Evolutionary conservation across 2,888 invertebrate species (phyloP), one percentile per base, ranked within the genome.

Genomic region (Agrotis puta): DNA sequence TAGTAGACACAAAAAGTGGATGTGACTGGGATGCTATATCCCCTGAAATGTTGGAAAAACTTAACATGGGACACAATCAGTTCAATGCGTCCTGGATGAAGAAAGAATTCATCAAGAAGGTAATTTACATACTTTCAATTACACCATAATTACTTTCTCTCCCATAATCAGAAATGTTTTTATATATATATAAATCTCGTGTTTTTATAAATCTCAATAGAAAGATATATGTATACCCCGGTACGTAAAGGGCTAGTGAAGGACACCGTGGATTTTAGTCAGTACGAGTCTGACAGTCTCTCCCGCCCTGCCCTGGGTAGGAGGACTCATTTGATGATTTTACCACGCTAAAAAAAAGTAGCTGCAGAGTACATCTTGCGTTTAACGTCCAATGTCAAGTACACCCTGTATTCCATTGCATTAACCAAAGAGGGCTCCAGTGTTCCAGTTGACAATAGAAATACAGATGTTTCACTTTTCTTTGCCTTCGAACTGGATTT

Each of bases 51-150:
- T 72, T 92, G 48, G 74, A 90, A 33, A 75, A 87, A 18, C 83
- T 90, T 51, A 89, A 89, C 51, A 79, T 92, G 51, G 95, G 94
- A 69, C 89, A 91, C 50, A 91, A 91, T 13, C 88, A 93, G 68
- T 92, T 95, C 67, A 94, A 88, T 83, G 89, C 88, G 3, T 86
- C 92, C 50, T 95, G 94, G 94, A 83, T 95, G 89, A 94, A 92
- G 82, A 95, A 92, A 76, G 94, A 94, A 64, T 93, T 92, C 74
- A 89, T 94, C 54, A 86, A 90, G 53, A 94, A 93, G 93, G 95
- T 95, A 84, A 13, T 51, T 70, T 33, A 6, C 33, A 33, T 56
- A 33, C n/a, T 33, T 33, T 33, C 7, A 33, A 33, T 7, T 5
- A 33, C 33, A 9, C 33, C n/a, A n/a, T 27, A 27, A 27, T 27